Evolutionary conservation across 1,140 invertebrate species (phyloP).

Genomic region (Goniozus legneri): DNA sequence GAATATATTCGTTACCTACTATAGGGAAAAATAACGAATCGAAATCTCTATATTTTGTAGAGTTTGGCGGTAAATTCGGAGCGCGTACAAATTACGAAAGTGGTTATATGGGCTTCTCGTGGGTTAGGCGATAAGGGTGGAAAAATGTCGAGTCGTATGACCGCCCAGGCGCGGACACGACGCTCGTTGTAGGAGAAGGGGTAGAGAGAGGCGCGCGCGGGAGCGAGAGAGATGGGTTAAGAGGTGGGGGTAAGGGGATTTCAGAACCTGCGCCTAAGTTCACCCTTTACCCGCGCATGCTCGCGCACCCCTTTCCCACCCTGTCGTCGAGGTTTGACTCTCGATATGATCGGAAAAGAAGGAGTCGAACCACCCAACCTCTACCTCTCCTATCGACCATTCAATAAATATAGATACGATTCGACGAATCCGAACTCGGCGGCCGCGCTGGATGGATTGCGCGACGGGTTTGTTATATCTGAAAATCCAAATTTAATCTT

Average conservation of each 20-base stretch:
- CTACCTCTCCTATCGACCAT: no score
- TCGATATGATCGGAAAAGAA: slow-evolving; percentile 31
- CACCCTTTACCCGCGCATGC: slow-evolving; percentile 41
- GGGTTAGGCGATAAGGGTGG: slow-evolving; percentile 39
- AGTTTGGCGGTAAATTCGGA: no score
- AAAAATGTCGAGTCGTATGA: slow-evolving; percentile 40
- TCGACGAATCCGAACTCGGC: no score
- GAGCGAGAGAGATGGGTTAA: no score
- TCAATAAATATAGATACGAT: no score
- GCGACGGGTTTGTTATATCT: no score
- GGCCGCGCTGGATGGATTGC: no score
- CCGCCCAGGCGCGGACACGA: slow-evolving; percentile 8
- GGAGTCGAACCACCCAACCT: background rate
- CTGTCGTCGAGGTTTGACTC: slow-evolving; percentile 33
- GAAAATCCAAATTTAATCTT: no score
- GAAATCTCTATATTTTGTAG: no score
- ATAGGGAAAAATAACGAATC: no score
- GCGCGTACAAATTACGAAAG: slow-evolving; percentile 22
- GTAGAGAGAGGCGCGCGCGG: background rate
- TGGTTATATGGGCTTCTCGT: slow-evolving; percentile 29
- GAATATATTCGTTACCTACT: no score
- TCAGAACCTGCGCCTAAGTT: slow-evolving; percentile 47
- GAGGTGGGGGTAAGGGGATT: slow-evolving; percentile 23
- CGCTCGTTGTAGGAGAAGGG: background rate
- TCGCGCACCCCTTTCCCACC: slow-evolving; percentile 30